Evolutionary conservation across 2,113 vertebrate genomes (phyloP).

Genomic region (Sorex fumeus): DNA sequence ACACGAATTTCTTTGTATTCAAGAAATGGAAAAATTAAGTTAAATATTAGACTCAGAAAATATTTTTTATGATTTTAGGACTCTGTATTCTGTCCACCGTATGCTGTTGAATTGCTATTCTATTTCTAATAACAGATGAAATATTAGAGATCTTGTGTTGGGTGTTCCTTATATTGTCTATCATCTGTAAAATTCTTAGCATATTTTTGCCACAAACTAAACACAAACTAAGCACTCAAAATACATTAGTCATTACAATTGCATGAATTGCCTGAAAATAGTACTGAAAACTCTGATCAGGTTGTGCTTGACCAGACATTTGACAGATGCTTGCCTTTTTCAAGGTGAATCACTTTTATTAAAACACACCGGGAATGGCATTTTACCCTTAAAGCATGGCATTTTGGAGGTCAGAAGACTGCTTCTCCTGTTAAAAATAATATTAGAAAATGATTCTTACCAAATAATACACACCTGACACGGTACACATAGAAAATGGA

Average conservation of each 20-base stretch:
- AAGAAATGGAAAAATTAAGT: background rate
- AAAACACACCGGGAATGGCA: constrained; percentile 71
- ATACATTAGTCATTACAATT: background rate
- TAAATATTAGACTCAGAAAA: background rate
- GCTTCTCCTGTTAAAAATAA: constrained; percentile 68
- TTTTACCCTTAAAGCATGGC: constrained; percentile 65
- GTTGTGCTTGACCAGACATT: constrained; percentile 46
- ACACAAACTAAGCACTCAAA: background rate
- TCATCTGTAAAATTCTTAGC: background rate
- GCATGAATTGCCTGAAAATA: constrained; percentile 32
- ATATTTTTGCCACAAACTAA: background rate
- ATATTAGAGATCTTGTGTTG: no score
- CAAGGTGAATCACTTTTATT: constrained; percentile 82
- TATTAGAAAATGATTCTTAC: constrained; percentile 57
- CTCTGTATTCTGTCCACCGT: background rate
- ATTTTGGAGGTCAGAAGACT: constrained; percentile 62
- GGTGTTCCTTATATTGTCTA: background rate
- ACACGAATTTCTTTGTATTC: background rate
- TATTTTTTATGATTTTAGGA: background rate
- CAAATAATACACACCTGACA: constrained; percentile 67
- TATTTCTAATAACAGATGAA: background rate
- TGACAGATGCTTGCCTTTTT: constrained; percentile 80
- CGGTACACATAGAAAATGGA: constrained; percentile 41
- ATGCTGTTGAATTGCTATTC: background rate
- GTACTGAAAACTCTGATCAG: constrained; percentile 68